These are phyloP conservation scores for Anthopleura sola DNA, from an alignment of 64 coral and sea anemone species.

Conservation along the genomic window DNA sequence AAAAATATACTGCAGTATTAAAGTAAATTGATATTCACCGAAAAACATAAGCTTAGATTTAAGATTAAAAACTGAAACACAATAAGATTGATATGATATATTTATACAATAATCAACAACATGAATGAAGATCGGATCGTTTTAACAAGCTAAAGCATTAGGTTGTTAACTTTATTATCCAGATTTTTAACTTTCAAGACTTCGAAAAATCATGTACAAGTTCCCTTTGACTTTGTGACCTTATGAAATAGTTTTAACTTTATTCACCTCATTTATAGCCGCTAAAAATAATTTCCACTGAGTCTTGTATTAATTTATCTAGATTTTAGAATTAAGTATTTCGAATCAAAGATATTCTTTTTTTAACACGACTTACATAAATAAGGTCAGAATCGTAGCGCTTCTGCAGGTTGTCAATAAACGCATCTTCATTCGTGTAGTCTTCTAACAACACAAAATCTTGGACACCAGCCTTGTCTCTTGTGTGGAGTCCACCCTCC, in stretches of 20 bases:
- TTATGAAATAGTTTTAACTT: background rate
- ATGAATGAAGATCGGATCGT: background rate
- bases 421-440: slow-evolving; percentile 89
- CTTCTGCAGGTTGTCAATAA: slow-evolving; percentile 86
- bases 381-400: slow-evolving; percentile 92
- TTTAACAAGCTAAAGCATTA: background rate
- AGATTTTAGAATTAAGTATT: background rate
- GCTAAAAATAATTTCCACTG: background rate
- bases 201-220: no score
- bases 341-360: background rate
- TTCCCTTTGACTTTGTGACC: background rate
- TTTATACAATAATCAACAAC: background rate
- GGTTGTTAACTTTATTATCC: background rate
- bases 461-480: slow-evolving; percentile 90
- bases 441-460: slow-evolving; percentile 98
- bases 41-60: background rate
- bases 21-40: background rate
- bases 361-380: slow-evolving; percentile 76
- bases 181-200: background rate
- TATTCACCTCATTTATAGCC: background rate
- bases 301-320: background rate
- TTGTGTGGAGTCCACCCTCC: slow-evolving; percentile 87
- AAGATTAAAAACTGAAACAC: background rate
- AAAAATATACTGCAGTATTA: background rate
- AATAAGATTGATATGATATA: background rate